Evolutionary conservation across 2,113 vertebrate species (phyloP).

Genomic region (Gobio gobio): DNA sequence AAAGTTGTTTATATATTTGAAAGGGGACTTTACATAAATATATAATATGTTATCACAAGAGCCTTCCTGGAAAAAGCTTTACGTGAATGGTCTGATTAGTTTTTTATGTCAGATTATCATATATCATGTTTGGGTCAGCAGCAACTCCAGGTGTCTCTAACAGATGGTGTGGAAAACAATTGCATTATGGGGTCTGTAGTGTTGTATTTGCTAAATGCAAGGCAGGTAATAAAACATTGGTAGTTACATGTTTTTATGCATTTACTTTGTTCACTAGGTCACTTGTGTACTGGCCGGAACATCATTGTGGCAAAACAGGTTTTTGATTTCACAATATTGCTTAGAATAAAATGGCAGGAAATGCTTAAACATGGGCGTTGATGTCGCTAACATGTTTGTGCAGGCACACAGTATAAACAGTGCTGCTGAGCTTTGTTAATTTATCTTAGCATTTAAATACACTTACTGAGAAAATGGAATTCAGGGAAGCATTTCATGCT

Average conservation of each 20-base stretch:
- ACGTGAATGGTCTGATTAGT: conserved; percentile 36
- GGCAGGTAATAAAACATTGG: neutral
- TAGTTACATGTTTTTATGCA: neutral
- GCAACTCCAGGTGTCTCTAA: conserved; percentile 2
- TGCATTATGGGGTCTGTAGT: conserved; percentile 19
- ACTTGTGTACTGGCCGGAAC: neutral
- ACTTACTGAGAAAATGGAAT: neutral
- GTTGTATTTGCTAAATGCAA: neutral
- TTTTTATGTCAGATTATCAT: conserved; percentile 10
- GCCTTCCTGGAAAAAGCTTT: conserved; percentile 42
- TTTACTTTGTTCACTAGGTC: neutral
- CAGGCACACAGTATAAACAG: neutral
- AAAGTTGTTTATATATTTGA: conserved; percentile 45
- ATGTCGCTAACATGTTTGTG: neutral
- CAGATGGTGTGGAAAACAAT: conserved; percentile 30
- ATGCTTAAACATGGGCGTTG: conserved; percentile 6
- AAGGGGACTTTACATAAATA: conserved; percentile 19
- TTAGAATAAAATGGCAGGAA: conserved; percentile 10
- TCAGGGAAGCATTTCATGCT: neutral
- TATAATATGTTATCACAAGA: conserved; percentile 27
- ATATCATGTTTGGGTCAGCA: conserved; percentile 11
- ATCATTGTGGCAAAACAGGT: conserved; percentile 32
- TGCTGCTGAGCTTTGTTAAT: neutral
- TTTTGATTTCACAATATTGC: conserved; percentile 25
- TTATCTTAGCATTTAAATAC: neutral